These are phyloP conservation scores for Semicossyphus pulcher DNA, from an alignment of 2,113 vertebrate genomes.

Conservation along the genomic window DNA sequence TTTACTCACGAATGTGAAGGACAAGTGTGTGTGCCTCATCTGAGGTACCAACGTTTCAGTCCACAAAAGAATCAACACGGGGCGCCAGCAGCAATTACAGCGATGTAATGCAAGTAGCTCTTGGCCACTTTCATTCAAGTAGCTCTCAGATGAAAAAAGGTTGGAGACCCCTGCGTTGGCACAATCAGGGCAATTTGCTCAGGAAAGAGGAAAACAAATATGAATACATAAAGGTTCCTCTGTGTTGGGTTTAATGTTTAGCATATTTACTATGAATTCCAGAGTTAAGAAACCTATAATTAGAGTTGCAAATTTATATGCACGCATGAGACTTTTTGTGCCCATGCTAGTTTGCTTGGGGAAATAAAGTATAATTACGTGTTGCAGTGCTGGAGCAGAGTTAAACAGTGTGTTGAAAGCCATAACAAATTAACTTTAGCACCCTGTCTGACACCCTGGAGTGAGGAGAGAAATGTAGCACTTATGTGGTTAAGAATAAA, in stretches of 20 bases:
- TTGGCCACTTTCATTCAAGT: too few relatives aligned
- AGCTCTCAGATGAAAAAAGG: too few relatives aligned
- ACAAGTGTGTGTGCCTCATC: too few relatives aligned
- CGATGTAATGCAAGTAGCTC: too few relatives aligned
- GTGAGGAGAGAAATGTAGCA: constrained; percentile 26
- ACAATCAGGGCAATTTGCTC: not conserved
- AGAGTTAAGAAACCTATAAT: constrained; percentile 12
- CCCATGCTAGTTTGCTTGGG: not conserved
- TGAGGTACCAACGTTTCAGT: too few relatives aligned
- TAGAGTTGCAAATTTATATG: not conserved
- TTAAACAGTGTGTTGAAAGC: constrained; percentile 35
- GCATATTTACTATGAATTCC: constrained; percentile 8
- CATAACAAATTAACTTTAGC: constrained; percentile 56
- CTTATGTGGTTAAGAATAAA: constrained; percentile 66
- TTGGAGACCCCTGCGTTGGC: too few relatives aligned
- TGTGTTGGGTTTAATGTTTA: fast-evolving
- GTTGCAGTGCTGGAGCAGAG: constrained; percentile 29
- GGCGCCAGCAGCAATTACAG: too few relatives aligned
- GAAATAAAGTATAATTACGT: constrained; percentile 61
- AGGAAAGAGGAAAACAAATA: not conserved
- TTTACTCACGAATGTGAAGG: too few relatives aligned
- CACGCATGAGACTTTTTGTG: constrained; percentile 13
- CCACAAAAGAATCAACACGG: too few relatives aligned
- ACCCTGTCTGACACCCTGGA: constrained; percentile 38
- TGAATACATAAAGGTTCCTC: not conserved